These are phyloP conservation scores for Lemur catta DNA, from an alignment of 2,797 vertebrate species.

Conservation along the genomic window DNA sequence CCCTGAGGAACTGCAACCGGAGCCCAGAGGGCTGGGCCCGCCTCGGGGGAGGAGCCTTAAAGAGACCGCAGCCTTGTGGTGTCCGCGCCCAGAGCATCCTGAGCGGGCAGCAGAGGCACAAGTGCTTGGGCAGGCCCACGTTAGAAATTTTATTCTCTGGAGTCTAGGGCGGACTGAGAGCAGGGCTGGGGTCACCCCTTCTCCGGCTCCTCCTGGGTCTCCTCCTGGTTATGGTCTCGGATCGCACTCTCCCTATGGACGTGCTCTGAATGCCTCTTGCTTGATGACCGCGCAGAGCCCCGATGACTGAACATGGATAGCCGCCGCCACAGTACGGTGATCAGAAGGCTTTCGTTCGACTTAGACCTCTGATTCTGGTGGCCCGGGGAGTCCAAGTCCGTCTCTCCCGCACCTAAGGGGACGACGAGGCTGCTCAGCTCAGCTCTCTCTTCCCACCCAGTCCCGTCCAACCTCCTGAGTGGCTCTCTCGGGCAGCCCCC, in stretches of 20 bases:
- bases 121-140: neutral
- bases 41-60: constrained; percentile 5
- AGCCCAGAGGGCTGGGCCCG: neutral
- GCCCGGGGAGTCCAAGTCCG: fast-evolving
- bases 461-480: neutral
- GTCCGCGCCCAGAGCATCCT: fast-evolving
- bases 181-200: constrained; percentile 42
- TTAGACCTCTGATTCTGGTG: neutral
- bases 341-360: constrained; percentile 65
- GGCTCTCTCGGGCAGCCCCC: neutral
- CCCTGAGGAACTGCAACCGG: neutral
- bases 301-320: constrained; percentile 70
- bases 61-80: neutral
- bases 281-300: neutral
- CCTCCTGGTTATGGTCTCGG: neutral
- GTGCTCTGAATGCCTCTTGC: neutral
- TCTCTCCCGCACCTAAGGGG: neutral
- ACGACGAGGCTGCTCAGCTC: neutral
- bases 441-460: neutral
- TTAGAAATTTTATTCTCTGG: constrained; percentile 72
- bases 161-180: neutral
- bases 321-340: constrained; percentile 76
- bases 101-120: neutral
- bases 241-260: neutral
- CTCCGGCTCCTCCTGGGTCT: constrained; percentile 29